Conservation (phyloP, 2,888 invertebrate genomes). For the Eilema depressum region DNA sequence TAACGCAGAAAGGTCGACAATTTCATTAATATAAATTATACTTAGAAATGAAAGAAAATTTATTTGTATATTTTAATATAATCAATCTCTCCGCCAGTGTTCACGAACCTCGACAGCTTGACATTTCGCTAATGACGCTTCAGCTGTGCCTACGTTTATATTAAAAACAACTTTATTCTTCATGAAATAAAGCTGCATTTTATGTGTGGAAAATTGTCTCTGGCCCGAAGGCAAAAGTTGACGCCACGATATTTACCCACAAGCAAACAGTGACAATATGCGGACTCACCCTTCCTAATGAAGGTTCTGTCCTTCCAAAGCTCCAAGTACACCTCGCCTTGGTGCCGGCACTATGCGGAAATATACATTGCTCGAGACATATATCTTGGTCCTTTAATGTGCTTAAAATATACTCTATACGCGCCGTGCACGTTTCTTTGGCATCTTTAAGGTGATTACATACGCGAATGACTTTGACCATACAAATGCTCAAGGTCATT, state of each 20-base stretch:
- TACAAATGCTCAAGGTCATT: too few relatives aligned
- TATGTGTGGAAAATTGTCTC: slow-evolving; percentile 8
- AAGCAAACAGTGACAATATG: slow-evolving; percentile 52
- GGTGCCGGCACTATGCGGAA: not conserved
- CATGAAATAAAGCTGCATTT: slow-evolving; percentile 36
- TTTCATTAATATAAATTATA: not conserved
- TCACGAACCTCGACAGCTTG: slow-evolving; percentile 59
- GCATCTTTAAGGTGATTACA: too few relatives aligned
- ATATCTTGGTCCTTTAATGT: too few relatives aligned
- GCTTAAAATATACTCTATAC: too few relatives aligned
- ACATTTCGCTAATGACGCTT: slow-evolving; percentile 63
- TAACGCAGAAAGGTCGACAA: not conserved
- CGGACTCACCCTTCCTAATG: slow-evolving; percentile 48
- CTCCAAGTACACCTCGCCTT: not conserved
- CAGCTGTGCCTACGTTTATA: slow-evolving; percentile 34
- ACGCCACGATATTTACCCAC: slow-evolving; percentile 42
- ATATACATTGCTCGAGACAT: too few relatives aligned
- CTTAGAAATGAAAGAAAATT: slow-evolving; percentile 16
- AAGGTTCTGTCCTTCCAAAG: slow-evolving; percentile 21
- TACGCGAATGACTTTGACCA: too few relatives aligned
- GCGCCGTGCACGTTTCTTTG: too few relatives aligned
- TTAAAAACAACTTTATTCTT: slow-evolving; percentile 29
- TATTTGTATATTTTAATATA: slow-evolving; percentile 46
- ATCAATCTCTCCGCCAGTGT: slow-evolving; percentile 59
- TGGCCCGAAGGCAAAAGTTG: slow-evolving; percentile 40